phyloP scores from a whole-genome alignment of 2,113 vertebrate genomes.

The Oxygymnocypris stewartii region DNA sequence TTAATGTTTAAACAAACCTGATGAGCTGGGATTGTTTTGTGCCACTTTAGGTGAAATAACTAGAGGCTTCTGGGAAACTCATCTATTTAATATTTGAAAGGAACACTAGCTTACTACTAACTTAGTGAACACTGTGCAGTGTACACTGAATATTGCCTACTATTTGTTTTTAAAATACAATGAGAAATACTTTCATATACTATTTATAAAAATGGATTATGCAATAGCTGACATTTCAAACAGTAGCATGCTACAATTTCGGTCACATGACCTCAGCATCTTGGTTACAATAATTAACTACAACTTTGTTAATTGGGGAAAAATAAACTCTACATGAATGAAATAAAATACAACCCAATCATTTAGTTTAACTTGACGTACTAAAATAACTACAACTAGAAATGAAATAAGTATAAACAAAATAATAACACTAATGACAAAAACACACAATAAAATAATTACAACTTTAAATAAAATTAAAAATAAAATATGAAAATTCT shows the following conservation, averaged over 20 bases:
- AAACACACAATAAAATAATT: too few species aligned
- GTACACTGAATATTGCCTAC: background rate
- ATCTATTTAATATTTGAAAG: background rate
- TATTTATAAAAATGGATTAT: background rate
- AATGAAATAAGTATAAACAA: too few species aligned
- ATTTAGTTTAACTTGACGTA: too few species aligned
- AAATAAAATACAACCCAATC: too few species aligned
- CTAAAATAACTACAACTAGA: too few species aligned
- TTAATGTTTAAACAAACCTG: background rate
- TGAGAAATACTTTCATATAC: background rate
- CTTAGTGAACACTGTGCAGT: background rate
- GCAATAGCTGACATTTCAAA: background rate
- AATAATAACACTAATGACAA: too few species aligned
- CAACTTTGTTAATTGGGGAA: too few species aligned
- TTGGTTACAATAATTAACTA: too few species aligned
- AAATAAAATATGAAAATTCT: too few species aligned
- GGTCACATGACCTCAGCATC: too few species aligned
- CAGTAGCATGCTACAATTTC: background rate
- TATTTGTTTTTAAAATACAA: background rate
- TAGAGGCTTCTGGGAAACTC: background rate
- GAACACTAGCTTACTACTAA: background rate
- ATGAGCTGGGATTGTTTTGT: background rate
- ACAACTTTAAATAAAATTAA: too few species aligned
- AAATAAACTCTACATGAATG: too few species aligned
- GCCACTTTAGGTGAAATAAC: conserved; percentile 3